Percentiles rank a stretch among this genome's conserved stretches.
Conservation (phyloP, 2,888 invertebrate genomes). For the Amiota minor region DNA sequence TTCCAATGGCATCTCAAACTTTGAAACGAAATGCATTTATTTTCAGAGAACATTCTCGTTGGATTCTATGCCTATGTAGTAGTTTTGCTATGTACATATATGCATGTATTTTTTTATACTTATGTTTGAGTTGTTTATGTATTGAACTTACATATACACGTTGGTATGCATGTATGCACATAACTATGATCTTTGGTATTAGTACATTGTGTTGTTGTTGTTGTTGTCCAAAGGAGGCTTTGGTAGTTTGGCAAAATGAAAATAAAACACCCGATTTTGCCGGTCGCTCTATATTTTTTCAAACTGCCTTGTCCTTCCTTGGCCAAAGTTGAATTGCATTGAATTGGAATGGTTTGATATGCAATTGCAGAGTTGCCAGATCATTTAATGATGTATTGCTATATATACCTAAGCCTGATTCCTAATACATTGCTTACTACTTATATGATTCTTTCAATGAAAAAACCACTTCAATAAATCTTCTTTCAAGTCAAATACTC, state of each 20-base stretch:
- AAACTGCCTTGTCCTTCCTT: constrained; percentile 35
- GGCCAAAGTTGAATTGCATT: constrained; percentile 25
- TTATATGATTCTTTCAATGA: no score
- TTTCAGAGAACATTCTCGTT: no score
- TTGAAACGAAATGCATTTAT: no score
- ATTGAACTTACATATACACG: background rate
- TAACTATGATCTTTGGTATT: constrained; percentile 24
- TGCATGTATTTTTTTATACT: no score
- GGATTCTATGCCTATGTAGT: no score
- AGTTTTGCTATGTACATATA: no score
- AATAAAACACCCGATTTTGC: constrained; percentile 7
- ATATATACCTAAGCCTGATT: no score
- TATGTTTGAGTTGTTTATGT: no score
- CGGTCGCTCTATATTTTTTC: constrained; percentile 44
- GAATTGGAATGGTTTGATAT: background rate
- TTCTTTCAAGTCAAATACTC: no score
- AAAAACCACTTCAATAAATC: no score
- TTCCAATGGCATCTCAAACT: background rate
- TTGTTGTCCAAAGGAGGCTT: constrained; percentile 28
- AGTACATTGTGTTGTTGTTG: constrained; percentile 31
- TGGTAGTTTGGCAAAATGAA: constrained; percentile 5
- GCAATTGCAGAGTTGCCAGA: constrained; percentile 14
- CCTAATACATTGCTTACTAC: no score
- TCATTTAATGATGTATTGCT: background rate
- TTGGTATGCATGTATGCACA: background rate